Conservation (phyloP, 2,888 invertebrate genomes). For the Lasioglossum vierecki region DNA sequence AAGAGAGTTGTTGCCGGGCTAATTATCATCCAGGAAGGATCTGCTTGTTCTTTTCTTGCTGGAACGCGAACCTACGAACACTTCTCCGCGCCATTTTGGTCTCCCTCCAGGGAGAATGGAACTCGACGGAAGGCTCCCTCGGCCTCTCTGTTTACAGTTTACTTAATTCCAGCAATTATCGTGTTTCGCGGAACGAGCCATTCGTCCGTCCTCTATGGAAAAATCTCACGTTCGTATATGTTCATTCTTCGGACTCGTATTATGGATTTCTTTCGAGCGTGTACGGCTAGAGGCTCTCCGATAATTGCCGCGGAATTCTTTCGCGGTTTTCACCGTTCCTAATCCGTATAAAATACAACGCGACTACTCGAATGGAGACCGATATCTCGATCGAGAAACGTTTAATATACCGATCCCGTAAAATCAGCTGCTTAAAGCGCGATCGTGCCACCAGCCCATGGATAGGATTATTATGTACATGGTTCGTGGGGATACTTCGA, state of each 20-base stretch:
- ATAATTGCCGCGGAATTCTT: constrained; percentile 1
- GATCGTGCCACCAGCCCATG: not conserved
- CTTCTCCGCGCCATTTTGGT: constrained; percentile 43
- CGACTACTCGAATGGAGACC: not conserved
- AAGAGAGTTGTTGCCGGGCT: constrained; percentile 50
- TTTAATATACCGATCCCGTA: not conserved
- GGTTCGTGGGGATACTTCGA: too few relatives aligned
- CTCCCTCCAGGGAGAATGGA: constrained; percentile 17
- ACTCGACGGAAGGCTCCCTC: not conserved
- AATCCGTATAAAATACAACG: not conserved
- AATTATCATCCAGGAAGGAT: constrained; percentile 58
- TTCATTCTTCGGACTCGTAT: constrained; percentile 18
- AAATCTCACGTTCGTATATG: constrained; percentile 45
- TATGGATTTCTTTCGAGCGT: not conserved
- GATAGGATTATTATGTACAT: not conserved
- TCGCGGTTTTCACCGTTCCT: constrained; percentile 17
- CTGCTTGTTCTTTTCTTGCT: constrained; percentile 44
- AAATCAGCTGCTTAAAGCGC: not conserved
- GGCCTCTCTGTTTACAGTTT: constrained; percentile 47
- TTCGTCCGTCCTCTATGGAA: constrained; percentile 31
- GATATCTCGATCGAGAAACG: not conserved
- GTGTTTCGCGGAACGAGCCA: constrained; percentile 41
- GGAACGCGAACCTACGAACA: not conserved
- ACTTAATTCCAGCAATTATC: constrained; percentile 52
- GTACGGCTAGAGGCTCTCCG: not conserved